Evolutionary conservation across 23 tunicate genomes (phyloP).

Genomic region (Ciona savignyi): DNA sequence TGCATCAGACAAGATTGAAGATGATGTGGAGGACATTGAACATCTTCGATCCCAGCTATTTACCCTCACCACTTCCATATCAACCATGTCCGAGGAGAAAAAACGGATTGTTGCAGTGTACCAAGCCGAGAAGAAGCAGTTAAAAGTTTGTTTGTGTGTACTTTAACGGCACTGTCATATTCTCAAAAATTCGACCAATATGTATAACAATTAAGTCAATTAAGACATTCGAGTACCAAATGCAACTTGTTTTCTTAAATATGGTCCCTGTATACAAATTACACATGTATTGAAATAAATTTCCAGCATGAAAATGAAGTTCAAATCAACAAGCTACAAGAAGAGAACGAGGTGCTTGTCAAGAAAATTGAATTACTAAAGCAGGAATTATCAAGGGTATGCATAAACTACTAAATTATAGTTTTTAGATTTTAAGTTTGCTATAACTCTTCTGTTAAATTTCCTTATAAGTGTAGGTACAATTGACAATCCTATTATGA

Average conservation of each 20-base stretch:
- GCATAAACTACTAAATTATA: neutral
- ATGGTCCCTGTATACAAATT: no score
- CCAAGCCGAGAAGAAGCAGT: slow-evolving; percentile 83
- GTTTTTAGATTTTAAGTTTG: no score
- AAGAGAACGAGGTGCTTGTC: slow-evolving; percentile 22
- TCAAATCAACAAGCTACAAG: slow-evolving; percentile 25
- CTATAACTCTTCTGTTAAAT: no score
- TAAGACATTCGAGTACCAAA: no score
- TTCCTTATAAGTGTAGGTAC: no score
- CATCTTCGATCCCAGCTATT: slow-evolving; percentile 62
- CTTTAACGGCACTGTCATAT: no score
- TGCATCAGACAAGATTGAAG: no score
- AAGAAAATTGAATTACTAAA: slow-evolving; percentile 32
- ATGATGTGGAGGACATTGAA: slow-evolving; percentile 12
- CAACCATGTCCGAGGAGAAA: slow-evolving; percentile 80
- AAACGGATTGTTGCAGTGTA: slow-evolving; percentile 72
- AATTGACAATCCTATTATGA: no score
- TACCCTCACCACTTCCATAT: slow-evolving; percentile 70
- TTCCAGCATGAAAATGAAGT: slow-evolving; percentile 58
- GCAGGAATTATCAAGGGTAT: slow-evolving; percentile 46
- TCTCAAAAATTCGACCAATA: no score
- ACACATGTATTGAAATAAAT: no score
- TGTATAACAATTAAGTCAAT: no score
- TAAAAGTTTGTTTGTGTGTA: slow-evolving; percentile 58
- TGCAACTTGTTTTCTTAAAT: no score